These are phyloP conservation scores for Pteruthius melanotis DNA, from an alignment of 2,113 vertebrate genomes.

Conservation along the genomic window DNA sequence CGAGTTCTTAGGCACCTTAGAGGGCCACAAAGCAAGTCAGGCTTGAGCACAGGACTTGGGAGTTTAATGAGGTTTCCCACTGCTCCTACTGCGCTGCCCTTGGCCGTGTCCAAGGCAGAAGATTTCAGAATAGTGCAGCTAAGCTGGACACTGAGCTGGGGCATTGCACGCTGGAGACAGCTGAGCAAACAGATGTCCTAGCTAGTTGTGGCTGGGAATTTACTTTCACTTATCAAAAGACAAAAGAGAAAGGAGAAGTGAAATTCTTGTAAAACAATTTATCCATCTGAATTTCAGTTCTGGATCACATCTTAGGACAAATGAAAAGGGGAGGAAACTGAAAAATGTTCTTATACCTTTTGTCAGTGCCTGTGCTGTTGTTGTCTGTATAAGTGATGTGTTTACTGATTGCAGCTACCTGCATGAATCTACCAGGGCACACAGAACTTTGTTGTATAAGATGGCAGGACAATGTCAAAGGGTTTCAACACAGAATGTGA, in stretches of 20 bases:
- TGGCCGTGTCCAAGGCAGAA: neutral
- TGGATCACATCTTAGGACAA: neutral
- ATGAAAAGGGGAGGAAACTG: neutral
- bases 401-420: neutral
- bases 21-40: neutral
- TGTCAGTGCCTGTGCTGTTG: neutral
- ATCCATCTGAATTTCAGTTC: neutral
- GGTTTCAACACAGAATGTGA: neutral
- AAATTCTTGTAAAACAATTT: neutral
- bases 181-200: neutral
- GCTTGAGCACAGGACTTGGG: neutral
- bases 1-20: neutral
- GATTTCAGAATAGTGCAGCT: neutral
- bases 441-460: neutral
- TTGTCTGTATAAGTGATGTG: neutral
- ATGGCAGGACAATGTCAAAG: neutral
- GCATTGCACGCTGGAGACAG: neutral
- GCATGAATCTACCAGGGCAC: neutral
- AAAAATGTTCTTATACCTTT: neutral
- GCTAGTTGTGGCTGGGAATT: neutral
- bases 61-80: neutral
- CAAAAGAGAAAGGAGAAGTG: neutral
- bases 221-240: neutral
- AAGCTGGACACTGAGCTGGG: neutral
- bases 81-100: neutral